A percentile compares a stretch with the other conserved stretches of the same genome.
These are phyloP conservation scores for Lysiphlebus fabarum DNA, from an alignment of 1,140 invertebrate genomes.

Conservation along the genomic window DNA sequence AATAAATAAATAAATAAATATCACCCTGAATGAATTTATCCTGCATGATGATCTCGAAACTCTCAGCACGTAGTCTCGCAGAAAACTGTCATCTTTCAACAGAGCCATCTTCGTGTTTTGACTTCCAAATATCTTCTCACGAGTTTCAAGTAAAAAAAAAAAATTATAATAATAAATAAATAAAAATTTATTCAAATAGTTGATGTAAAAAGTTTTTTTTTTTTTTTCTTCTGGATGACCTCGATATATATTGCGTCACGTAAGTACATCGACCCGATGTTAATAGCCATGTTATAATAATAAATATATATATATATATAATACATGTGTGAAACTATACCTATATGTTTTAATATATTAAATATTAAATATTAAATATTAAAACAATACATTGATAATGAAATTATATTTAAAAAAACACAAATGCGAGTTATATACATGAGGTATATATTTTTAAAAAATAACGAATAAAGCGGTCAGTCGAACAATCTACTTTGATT, in stretches of 20 bases:
- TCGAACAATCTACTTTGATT: constrained; percentile 7
- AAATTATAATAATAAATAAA: too few relatives aligned
- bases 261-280: constrained; percentile 7
- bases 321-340: too few relatives aligned
- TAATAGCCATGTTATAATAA: neutral
- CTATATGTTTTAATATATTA: too few relatives aligned
- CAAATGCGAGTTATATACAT: too few relatives aligned
- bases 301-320: too few relatives aligned
- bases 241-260: constrained; percentile 8
- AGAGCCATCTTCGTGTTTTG: constrained; percentile 14
- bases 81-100: constrained; percentile 15
- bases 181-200: constrained; percentile 5
- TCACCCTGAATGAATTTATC: neutral
- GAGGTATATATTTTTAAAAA: too few relatives aligned
- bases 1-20: constrained; percentile 1
- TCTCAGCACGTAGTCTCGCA: constrained; percentile 19
- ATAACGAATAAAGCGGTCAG: too few relatives aligned
- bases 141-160: neutral
- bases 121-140: constrained; percentile 13
- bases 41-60: constrained; percentile 20
- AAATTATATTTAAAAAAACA: too few relatives aligned
- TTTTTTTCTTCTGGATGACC: constrained; percentile 3
- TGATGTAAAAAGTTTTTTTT: neutral
- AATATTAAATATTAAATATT: too few relatives aligned
- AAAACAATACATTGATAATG: too few relatives aligned